A percentile compares a stretch with the other conserved stretches of the same genome.
Conservation (phyloP, 2,888 invertebrate species). For the Eucera pruinosa region DNA sequence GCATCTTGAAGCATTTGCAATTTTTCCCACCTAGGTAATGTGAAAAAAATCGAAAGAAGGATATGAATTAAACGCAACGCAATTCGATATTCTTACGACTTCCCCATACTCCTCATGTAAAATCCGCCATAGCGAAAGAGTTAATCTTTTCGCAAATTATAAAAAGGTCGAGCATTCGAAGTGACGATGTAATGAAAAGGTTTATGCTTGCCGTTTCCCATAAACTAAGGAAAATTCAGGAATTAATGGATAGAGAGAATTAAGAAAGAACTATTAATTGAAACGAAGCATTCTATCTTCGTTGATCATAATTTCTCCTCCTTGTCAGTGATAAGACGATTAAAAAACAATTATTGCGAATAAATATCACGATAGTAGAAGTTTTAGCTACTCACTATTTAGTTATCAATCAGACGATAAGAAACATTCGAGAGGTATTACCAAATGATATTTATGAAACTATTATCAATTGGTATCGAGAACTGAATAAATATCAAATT, state of each 20-base stretch:
- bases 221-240: neutral
- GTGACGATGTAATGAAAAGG: too few relatives aligned
- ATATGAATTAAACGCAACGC: too few relatives aligned
- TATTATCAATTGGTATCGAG: neutral
- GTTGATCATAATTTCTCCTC: neutral
- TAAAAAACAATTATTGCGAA: neutral
- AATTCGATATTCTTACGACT: too few relatives aligned
- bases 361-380: neutral
- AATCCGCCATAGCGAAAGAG: too few relatives aligned
- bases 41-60: too few relatives aligned
- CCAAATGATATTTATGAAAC: neutral
- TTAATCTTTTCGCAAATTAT: too few relatives aligned
- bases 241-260: neutral
- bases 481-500: neutral
- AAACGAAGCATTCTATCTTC: neutral
- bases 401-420: constrained; percentile 17
- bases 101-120: too few relatives aligned
- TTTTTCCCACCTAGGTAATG: too few relatives aligned
- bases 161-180: too few relatives aligned
- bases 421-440: neutral
- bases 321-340: neutral
- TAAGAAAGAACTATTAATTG: neutral
- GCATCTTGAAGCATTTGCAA: too few relatives aligned
- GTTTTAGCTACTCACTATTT: neutral
- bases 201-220: neutral